Evolutionary conservation across 2,113 vertebrate genomes (phyloP), one percentile per base, ranked within the genome.

Genomic region (Rhineura floridana): DNA sequence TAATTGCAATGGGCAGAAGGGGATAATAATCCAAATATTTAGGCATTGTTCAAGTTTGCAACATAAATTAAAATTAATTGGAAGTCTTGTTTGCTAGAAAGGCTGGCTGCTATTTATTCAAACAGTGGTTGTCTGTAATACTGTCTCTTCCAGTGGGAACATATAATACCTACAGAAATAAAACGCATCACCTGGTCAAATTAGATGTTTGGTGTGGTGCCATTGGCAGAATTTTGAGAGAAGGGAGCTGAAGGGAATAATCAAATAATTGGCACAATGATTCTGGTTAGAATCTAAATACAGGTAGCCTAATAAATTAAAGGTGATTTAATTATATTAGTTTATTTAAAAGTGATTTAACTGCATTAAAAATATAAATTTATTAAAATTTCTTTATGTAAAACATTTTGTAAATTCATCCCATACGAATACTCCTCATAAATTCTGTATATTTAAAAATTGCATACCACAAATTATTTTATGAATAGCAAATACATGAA

Each of bases 51-150:
- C 81, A 86, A 69, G 84, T 52, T 78, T 50, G 81, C 62, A 23
- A 59, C 52, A 0, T 52, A 87, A 8, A 69, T 89, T 90, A 48
- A 63, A 87, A 87, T 75, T 0, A 86, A 90, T 82, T 86, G 70
- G 81, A 85, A 50, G 62, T 10, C 88, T 67, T 89, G 15, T 93
- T 92, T 92, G 89, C 88, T 7, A 8, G 30, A 11, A 78, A 55
- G 81, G 81, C 30, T 80, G 69, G 81, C 84, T 90, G 89, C 65
- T 89, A 85, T 89, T 90, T 93, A 91, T 83, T 87, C 28, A 6
- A 89, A 63, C 30, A 72, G 72, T 1, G 79, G 69, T 50, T 67
- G 7, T 39, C 12, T 70, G 39, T 75, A 46, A 1, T 63, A 52
- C 55, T n/a, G 8, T 0, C 0, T 44, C 0, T 77, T 62, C 83